Conservation (phyloP, 2,888 invertebrate species). For the Agrotis ipsilon region DNA sequence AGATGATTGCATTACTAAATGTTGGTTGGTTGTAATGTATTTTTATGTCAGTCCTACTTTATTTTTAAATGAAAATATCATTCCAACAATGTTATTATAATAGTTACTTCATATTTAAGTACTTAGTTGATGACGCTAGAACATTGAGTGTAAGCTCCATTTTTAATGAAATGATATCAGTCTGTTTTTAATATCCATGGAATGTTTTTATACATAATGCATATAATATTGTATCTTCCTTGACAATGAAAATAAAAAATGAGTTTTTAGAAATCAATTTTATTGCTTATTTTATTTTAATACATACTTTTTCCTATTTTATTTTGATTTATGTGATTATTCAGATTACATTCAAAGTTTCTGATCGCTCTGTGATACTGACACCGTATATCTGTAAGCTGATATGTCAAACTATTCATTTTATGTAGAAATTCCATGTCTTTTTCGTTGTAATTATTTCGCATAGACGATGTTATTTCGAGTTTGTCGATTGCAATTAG, state of each 20-base stretch:
- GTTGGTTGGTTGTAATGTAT: conserved; percentile 23
- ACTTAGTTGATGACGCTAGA: conserved; percentile 71
- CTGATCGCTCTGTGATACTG: conserved; percentile 57
- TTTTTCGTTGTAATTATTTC: conserved; percentile 23
- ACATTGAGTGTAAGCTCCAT: conserved; percentile 51
- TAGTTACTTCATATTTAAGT: conserved; percentile 58
- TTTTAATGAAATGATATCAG: conserved; percentile 26
- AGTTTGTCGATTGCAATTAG: conserved; percentile 64
- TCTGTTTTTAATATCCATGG: conserved; percentile 32
- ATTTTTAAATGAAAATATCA: conserved; percentile 60
- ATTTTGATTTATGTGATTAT: not conserved
- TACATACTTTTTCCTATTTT: not conserved
- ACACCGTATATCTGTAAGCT: conserved; percentile 49
- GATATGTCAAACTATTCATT: conserved; percentile 48
- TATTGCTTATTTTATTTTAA: not conserved
- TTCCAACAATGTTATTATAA: conserved; percentile 66
- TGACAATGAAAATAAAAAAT: conserved; percentile 53
- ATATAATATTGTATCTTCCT: conserved; percentile 29
- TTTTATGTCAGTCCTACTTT: conserved; percentile 13
- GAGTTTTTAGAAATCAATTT: not conserved
- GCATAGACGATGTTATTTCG: conserved; percentile 31
- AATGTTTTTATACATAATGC: conserved; percentile 47
- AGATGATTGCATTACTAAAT: not conserved
- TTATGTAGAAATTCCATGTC: conserved; percentile 46
- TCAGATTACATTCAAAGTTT: conserved; percentile 25